Evolutionary conservation across 35 echinoderm and acorn worm genomes (phyloP).

Genomic region (Ophioderma brevispina): DNA sequence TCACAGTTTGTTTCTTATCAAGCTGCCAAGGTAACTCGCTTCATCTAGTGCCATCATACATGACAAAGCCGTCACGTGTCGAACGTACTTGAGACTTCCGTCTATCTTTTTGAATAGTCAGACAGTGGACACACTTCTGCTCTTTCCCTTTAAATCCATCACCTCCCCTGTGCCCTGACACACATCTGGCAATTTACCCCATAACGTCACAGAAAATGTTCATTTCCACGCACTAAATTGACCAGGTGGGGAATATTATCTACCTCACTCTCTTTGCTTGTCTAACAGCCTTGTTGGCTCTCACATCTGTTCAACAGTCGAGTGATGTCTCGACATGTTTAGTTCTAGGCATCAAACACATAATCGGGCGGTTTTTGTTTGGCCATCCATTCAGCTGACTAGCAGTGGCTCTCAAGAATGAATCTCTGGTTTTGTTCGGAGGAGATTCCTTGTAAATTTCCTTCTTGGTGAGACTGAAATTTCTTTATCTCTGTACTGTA

Average conservation of each 20-base stretch:
- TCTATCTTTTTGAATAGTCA: neutral
- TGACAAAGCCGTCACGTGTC: neutral
- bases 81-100: neutral
- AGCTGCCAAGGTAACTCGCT: neutral
- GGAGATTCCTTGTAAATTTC: slow-evolving; percentile 35
- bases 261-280: slow-evolving; percentile 15
- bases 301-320: slow-evolving; percentile 38
- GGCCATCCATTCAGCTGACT: slow-evolving; percentile 45
- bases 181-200: neutral
- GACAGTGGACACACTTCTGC: neutral
- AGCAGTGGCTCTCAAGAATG: slow-evolving; percentile 36
- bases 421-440: slow-evolving; percentile 27
- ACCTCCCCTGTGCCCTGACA: slow-evolving; percentile 20
- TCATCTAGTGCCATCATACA: neutral
- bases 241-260: slow-evolving; percentile 16
- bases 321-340: slow-evolving; percentile 43
- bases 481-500: slow-evolving; percentile 38
- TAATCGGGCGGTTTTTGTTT: slow-evolving; percentile 27
- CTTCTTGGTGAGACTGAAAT: neutral
- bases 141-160: slow-evolving; percentile 34
- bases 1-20: slow-evolving; percentile 10
- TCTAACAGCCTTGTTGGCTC: slow-evolving; percentile 2
- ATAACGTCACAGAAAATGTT: slow-evolving; percentile 17
- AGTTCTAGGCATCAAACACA: slow-evolving; percentile 62
- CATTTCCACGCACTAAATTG: slow-evolving; percentile 36